Base-by-base conservation (phyloP, 2,888 invertebrate species). In the Drosophila engyochracea region DNA sequence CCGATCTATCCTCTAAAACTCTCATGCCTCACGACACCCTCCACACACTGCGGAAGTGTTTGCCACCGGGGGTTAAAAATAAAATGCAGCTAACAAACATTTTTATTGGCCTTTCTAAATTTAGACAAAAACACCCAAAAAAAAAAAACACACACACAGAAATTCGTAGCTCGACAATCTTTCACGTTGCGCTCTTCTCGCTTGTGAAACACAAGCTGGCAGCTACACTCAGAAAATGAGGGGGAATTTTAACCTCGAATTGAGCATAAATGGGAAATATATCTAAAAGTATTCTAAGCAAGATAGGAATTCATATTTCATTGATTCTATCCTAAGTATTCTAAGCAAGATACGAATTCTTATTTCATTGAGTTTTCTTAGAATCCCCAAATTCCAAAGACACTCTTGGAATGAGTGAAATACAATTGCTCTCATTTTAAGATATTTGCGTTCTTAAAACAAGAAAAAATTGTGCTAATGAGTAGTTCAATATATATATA, bases 41-140 rank as follows among this genome's bases (percentile, higher is more conserved):
- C 68, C 82, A 70, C 82, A 7, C 69, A 57, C 72, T 82, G 74
- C 84, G 85, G 85, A 85, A 88, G 85, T 85, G 67, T 75, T 85
- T 75, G 63, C 70, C 59, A 76, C 74, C 79, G 76, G 74, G 81
- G 74, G 76, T 81, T 76, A 79, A 75, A 81, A 73, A 81, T 82
- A 90, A 76, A 76, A 88, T 74, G 75, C 85, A 67, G 65, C 83
- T 58, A 87, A 66, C 54, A 74, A 84, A 68, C 55, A 73, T 71
- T 90, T 85, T 85, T 85, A 85, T 90, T 88, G 81, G 73, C 67
- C 90, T 88, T 82, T 73, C 64, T 65, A 87, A 87, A 87, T 75
- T 87, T 90, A 90, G 79, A 83, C 59, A 57, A 72, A 77, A 77
- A 75, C 79, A 70, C 86, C 89, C 79, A 75, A 83, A 75, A 82